A percentile compares a stretch with the other conserved stretches of the same genome.
phyloP scores from a whole-genome alignment of 2,888 invertebrate species.

The Mystacides longicornis region DNA sequence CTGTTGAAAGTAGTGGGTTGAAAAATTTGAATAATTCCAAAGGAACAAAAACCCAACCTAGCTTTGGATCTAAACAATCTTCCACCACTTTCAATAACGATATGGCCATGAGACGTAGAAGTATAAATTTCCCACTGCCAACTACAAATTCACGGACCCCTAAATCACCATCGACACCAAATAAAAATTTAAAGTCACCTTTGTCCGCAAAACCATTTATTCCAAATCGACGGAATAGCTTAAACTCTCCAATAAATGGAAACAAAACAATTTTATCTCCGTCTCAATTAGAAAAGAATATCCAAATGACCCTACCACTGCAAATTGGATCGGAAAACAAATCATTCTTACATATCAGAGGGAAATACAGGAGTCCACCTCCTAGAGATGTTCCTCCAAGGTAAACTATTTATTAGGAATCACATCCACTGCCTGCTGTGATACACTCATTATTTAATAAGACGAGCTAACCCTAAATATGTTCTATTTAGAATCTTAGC shows the following conservation, averaged over 20 bases:
- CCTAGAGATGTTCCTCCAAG: constrained; percentile 54
- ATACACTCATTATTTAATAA: too few species aligned
- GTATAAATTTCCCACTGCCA: constrained; percentile 20
- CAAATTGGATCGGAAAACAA: constrained; percentile 38
- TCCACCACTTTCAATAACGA: constrained; percentile 7
- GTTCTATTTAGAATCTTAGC: too few species aligned
- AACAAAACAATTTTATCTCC: constrained; percentile 34
- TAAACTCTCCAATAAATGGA: constrained; percentile 8
- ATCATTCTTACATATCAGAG: constrained; percentile 62
- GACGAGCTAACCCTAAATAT: too few species aligned
- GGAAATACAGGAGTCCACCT: constrained; percentile 65
- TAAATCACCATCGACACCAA: constrained; percentile 14
- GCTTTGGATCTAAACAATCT: constrained; percentile 20
- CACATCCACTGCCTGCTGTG: too few species aligned
- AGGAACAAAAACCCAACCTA: constrained; percentile 18
- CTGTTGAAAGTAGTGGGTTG: constrained; percentile 22
- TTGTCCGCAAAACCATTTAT: constrained; percentile 5
- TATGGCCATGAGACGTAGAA: constrained; percentile 16
- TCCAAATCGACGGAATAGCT: constrained; percentile 9
- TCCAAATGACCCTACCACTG: constrained; percentile 41
- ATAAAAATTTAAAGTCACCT: constrained; percentile 9
- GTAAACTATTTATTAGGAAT: constrained; percentile 32
- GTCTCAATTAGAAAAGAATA: constrained; percentile 46
- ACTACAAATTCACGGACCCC: constrained; percentile 12
- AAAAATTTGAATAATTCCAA: constrained; percentile 9